Conservation (phyloP, 1,140 invertebrate species). For the Bombus confusus region DNA sequence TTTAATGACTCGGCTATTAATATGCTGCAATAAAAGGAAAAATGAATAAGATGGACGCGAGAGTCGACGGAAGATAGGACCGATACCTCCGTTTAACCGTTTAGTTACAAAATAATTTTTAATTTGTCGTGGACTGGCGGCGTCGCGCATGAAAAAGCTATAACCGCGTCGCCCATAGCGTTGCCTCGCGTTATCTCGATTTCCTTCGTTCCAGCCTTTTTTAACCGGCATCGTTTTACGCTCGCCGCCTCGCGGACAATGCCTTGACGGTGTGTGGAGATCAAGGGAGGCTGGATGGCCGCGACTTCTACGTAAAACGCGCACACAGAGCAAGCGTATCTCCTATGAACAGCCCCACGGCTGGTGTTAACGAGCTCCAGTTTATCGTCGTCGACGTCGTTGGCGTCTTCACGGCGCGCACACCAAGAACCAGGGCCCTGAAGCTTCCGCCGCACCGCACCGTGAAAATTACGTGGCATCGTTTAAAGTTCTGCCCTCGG, state of each 20-base stretch:
- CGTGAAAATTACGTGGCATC: constrained; percentile 36
- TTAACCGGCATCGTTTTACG: constrained; percentile 23
- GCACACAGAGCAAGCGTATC: constrained; percentile 56
- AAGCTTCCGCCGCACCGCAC: neutral
- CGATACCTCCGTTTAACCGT: neutral
- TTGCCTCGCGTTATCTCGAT: constrained; percentile 21
- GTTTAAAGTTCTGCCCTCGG: constrained; percentile 41
- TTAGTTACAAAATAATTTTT: constrained; percentile 57
- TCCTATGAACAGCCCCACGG: constrained; percentile 49
- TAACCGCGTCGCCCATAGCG: neutral
- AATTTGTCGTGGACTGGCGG: constrained; percentile 26
- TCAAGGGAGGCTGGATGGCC: neutral
- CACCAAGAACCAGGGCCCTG: neutral
- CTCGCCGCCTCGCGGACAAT: constrained; percentile 5
- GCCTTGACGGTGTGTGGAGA: neutral
- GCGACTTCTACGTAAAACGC: constrained; percentile 38
- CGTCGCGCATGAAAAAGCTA: constrained; percentile 13
- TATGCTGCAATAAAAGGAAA: neutral
- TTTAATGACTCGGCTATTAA: too few species aligned
- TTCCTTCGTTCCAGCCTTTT: constrained; percentile 29
- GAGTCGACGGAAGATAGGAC: too few species aligned
- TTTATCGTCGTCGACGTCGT: constrained; percentile 61
- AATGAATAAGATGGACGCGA: neutral
- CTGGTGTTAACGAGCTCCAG: constrained; percentile 66
- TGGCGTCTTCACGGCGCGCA: constrained; percentile 38